Conservation (phyloP, 2,113 vertebrate species). For the Psammodynastes pulverulentus region DNA sequence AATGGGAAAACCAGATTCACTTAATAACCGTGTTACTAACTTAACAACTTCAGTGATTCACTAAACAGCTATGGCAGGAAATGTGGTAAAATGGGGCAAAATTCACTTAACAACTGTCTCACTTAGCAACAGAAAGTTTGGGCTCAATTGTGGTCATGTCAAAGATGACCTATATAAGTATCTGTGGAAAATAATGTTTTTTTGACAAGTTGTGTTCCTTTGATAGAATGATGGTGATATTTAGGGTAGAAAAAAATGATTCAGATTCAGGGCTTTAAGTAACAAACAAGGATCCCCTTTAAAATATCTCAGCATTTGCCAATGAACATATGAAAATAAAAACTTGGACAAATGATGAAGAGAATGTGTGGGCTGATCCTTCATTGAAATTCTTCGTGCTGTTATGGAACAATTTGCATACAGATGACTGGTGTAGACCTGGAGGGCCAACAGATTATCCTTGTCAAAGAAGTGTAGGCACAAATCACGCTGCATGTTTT, state of each 20-base stretch:
- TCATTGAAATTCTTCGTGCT: constrained; percentile 46
- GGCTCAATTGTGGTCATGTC: not conserved
- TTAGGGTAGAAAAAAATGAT: not conserved
- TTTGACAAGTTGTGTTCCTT: not conserved
- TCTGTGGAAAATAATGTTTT: not conserved
- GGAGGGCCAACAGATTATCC: constrained; percentile 35
- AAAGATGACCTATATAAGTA: not conserved
- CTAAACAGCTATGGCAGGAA: not conserved
- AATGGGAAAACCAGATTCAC: not conserved
- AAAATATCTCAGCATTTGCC: not conserved
- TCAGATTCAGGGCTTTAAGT: not conserved
- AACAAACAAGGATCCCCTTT: not conserved
- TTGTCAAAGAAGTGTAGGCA: constrained; percentile 1
- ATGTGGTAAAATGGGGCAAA: not conserved
- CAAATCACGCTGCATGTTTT: constrained; percentile 20
- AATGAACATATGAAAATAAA: constrained; percentile 14
- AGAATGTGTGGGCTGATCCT: constrained; percentile 20
- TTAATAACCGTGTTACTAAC: not conserved
- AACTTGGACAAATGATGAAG: constrained; percentile 27
- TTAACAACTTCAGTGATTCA: too few species aligned
- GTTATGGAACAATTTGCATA: constrained; percentile 36
- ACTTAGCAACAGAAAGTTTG: not conserved
- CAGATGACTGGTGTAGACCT: constrained; percentile 35
- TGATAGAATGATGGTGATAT: not conserved
- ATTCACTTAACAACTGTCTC: not conserved